Conservation (phyloP, 2,797 vertebrate species). For the Trichosurus vulpecula region DNA sequence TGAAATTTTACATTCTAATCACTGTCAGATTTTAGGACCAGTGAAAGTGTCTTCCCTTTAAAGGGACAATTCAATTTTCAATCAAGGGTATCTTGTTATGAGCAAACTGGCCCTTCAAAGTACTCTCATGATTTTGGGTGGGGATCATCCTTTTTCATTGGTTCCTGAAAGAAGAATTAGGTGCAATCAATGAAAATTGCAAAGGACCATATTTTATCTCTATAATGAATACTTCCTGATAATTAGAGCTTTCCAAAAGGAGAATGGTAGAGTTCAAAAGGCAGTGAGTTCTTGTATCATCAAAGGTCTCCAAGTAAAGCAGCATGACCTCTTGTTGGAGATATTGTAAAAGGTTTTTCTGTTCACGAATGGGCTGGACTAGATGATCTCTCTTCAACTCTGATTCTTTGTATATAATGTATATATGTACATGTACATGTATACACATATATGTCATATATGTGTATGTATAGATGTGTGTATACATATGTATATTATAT, state of each 20-base stretch:
- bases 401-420: not conserved
- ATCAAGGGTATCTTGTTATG: not conserved
- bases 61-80: not conserved
- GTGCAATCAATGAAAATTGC: not conserved
- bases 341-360: not conserved
- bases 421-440: too few species aligned
- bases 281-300: not conserved
- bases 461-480: too few species aligned
- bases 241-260: not conserved
- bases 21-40: not conserved
- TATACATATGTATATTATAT: too few species aligned
- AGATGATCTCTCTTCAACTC: not conserved
- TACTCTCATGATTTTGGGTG: not conserved
- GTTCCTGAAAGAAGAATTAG: not conserved
- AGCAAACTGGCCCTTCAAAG: not conserved
- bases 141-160: not conserved
- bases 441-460: too few species aligned
- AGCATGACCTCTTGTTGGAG: not conserved
- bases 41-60: not conserved
- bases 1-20: not conserved
- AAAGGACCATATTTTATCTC: not conserved
- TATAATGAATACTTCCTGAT: not conserved
- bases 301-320: not conserved
- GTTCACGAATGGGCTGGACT: not conserved
- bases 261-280: not conserved